Base-by-base conservation (phyloP, 1,140 invertebrate species). In the Holcopasites calliopsidis region DNA sequence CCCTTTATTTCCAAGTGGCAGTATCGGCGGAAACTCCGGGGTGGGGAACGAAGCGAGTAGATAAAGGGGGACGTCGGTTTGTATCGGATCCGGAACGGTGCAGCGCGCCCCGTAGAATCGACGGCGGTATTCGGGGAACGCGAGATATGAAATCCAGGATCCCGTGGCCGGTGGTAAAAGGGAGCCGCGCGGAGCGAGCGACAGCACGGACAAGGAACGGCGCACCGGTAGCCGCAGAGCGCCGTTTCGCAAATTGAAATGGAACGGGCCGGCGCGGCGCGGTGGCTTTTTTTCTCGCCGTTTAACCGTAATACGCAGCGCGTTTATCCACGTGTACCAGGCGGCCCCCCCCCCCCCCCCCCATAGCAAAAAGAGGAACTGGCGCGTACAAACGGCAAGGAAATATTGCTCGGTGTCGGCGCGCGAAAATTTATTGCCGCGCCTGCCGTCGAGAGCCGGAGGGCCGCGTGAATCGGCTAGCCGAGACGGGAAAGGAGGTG, bases 331-430 rank as follows among this genome's bases (percentile, higher is more conserved):
- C 77, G 77, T 79, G 80, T 83, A 83, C 71, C 58, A 54, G 64
- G 70, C n/a, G 47, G 38, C 74, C n/a, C 16, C 54, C 62, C 49
- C n/a, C n/a, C n/a, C n/a, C n/a, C n/a, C n/a, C n/a, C n/a, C n/a
- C n/a, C n/a, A n/a, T n/a, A 61, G 57, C 81, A 84, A 84, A 84
- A 83, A 84, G 82, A 83, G 81, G 81, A 84, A 68, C 81, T 83
- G 74, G 81, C 78, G 77, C 81, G 77, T 84, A 84, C 82, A 83
- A 84, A 84, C 82, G 82, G 82, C 82, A 80, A 84, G 81, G 82
- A 84, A 84, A 84, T 84, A 84, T 84, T 84, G 82, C 82, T 80
- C 74, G 68, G 78, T 83, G 82, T 84, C 81, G 82, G 77, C 77
- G 77, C 81, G 82, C 77, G 82, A 84, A 84, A 84, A 84, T 84